Evolutionary conservation across 2,113 vertebrate species (phyloP).

Genomic region (Eleginops maclovinus): DNA sequence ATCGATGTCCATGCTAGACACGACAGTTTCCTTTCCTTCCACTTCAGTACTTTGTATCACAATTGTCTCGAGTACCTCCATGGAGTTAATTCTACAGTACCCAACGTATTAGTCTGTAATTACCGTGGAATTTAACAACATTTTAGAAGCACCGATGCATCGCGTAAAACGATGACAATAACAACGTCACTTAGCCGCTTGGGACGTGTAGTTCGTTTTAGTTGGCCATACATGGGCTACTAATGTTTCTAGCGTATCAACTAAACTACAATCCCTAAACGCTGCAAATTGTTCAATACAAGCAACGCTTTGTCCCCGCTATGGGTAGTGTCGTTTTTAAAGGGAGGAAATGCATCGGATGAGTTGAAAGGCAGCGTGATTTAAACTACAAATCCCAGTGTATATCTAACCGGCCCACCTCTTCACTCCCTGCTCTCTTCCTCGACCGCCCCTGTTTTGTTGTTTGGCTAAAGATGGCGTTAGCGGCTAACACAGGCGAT

Average conservation of each 20-base stretch:
- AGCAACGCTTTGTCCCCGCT: rapidly evolving
- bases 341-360: rapidly evolving
- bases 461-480: slow-evolving; percentile 87
- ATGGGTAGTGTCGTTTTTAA: slow-evolving; percentile 69
- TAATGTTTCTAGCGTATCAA: rapidly evolving
- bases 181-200: slow-evolving; percentile 51
- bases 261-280: slow-evolving; percentile 71
- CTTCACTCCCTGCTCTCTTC: slow-evolving; percentile 59
- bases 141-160: slow-evolving; percentile 66
- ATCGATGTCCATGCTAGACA: slow-evolving; percentile 65
- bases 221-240: rapidly evolving
- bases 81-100: slow-evolving; percentile 18
- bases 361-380: rapidly evolving
- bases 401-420: slow-evolving; percentile 29
- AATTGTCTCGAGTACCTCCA: slow-evolving; percentile 79
- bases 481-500: slow-evolving; percentile 83
- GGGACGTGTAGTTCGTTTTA: slow-evolving; percentile 68
- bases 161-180: slow-evolving; percentile 74
- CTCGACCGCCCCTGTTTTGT: slow-evolving; percentile 77
- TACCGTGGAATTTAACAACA: slow-evolving; percentile 84
- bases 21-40: slow-evolving; percentile 69
- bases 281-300: rapidly evolving
- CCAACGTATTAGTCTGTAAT: slow-evolving; percentile 1
- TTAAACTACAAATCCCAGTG: slow-evolving; percentile 79
- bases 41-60: slow-evolving; percentile 73